Evolutionary conservation across 2,113 vertebrate species (phyloP), one percentile per base, ranked within the genome.

Genomic region (Hepsetus odoe): DNA sequence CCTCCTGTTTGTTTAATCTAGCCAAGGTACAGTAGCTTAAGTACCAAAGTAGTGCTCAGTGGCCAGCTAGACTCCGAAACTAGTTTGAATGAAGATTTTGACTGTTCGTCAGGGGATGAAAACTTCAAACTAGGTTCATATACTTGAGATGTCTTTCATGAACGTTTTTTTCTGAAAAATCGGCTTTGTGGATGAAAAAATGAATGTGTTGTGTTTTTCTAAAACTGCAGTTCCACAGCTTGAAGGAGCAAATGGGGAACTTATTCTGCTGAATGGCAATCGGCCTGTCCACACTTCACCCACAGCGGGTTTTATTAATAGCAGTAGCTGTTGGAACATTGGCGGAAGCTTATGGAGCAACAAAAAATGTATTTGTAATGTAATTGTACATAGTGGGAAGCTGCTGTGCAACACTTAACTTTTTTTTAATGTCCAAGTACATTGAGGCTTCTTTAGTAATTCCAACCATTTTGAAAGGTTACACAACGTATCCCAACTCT

Each of bases 11-110:
- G 2, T 20, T 32, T 35, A 73, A 73, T 65, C 61, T 70, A 74
- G 77, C 77, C 70, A 74, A 74, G 69, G 70, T 80, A 80, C 59
- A 80, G 72, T 73, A 80, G 70, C 70, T 74, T 35, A 73, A 80
- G 70, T 67, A 73, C 77, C 70, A 80, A 80, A 80, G 77, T 73
- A 58, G 59, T 67, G 44, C 77, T 72, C 70, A 40, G 59, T 72
- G 77, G 49, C 59, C 64, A 71, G 64, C 11, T 38, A 73, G 35
- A 62, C 44, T 73, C 72, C 6, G 62, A 66, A 69, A 79, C 26
- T 38, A 73, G 61, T 66, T 72, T 65, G 61, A 35, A 51, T 72
- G 62, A 44, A 42, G 59, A 70, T 77, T 70, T 78, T 71, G 9
- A 26, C 35, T 38, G 62, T 22, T 22, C 40, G 65, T 40, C 55